phyloP scores from a whole-genome alignment of 2,888 invertebrate species.

The Xanthia icteritia region DNA sequence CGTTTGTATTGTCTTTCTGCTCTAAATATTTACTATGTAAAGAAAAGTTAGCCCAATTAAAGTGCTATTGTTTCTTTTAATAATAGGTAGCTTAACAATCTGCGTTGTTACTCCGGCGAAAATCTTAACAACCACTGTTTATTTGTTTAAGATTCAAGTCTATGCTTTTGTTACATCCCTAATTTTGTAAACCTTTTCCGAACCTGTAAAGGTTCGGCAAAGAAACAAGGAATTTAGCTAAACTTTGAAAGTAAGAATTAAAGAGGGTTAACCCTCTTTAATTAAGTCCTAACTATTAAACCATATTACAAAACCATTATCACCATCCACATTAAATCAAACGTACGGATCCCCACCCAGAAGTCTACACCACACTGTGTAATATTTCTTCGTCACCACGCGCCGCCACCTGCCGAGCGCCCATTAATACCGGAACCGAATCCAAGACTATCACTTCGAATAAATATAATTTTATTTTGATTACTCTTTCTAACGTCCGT shows the following conservation, averaged over 20 bases:
- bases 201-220: too few species aligned
- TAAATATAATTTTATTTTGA: constrained; percentile 85
- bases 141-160: background rate
- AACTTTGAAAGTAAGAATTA: too few species aligned
- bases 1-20: too few species aligned
- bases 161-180: background rate
- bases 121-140: background rate
- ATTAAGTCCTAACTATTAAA: background rate
- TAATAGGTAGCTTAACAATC: too few species aligned
- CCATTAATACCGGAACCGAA: constrained; percentile 84
- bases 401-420: constrained; percentile 82
- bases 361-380: constrained; percentile 50
- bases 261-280: too few species aligned
- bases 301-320: constrained; percentile 15
- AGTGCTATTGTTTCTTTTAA: background rate
- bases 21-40: background rate
- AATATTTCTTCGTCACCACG: constrained; percentile 67
- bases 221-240: too few species aligned
- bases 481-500: constrained; percentile 78
- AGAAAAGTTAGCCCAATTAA: background rate
- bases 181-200: too few species aligned
- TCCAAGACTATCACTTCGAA: constrained; percentile 82
- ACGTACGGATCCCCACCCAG: constrained; percentile 59
- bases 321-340: constrained; percentile 32
- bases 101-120: too few species aligned